Evolutionary conservation across 2,113 vertebrate species (phyloP), one percentile per base, ranked within the genome.

Genomic region (Menidia beryllina): DNA sequence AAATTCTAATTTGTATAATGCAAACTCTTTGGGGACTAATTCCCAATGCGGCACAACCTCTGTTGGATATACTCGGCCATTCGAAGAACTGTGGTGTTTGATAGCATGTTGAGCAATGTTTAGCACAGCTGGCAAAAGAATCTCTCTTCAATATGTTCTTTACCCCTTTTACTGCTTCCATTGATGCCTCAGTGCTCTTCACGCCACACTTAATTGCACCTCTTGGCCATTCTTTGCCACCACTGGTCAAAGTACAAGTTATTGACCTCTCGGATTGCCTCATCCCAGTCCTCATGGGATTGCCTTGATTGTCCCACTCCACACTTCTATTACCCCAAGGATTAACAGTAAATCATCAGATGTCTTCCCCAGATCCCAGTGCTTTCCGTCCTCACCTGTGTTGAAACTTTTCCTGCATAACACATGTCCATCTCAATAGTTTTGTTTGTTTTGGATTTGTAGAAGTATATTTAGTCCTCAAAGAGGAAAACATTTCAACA

Each of bases 341-440:
- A 83, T 83, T 88, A 82, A 88, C 83, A 80, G 74, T 64, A 62
- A 65, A 21, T 75, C 52, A 27, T 85, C 26, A 20, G 56, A 70
- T 62, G 27, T 58, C 49, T 57, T 53, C 21, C 43, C 17, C 3
- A 74, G 41, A 71, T 47, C 20, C 62, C 19, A 23, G 43, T 10
- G 10, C 30, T 34, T 6, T 59, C 47, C 23, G 24, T 57, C 13
- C 27, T 23, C 39, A 0, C 43, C 39, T 24, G n/a, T n/a, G n/a
- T n/a, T n/a, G n/a, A n/a, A n/a, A n/a, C n/a, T n/a, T n/a, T n/a
- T n/a, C n/a, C n/a, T n/a, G n/a, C n/a, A n/a, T n/a, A n/a, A n/a
- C n/a, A n/a, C n/a, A 55, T 88, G 65, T 53, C 79, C 68, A 68
- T 82, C 72, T 77, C 78, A 86, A 84, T 85, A 58, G 64, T 50